phyloP scores from a whole-genome alignment of 2,113 vertebrate genomes.

The Pluvialis apricaria region DNA sequence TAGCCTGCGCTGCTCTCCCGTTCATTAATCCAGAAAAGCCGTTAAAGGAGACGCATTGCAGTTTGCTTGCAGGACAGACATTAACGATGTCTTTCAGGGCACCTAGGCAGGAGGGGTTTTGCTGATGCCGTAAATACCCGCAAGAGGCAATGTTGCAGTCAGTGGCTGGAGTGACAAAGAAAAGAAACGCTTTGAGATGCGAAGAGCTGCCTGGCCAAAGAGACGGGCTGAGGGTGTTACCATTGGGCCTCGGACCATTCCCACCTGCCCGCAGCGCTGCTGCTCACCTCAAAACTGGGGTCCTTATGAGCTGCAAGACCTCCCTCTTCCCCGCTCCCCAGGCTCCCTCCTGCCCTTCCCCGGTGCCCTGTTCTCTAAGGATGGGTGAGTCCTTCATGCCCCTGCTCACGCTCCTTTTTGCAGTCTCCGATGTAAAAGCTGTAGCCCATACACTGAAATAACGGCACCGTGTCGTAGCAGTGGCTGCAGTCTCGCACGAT shows the following conservation, averaged over 20 bases:
- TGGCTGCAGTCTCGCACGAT: rapidly evolving
- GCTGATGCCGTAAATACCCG: not conserved
- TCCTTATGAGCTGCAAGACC: not conserved
- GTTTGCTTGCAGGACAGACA: not conserved
- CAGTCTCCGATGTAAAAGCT: not conserved
- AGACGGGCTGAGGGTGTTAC: not conserved
- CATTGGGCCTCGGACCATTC: not conserved
- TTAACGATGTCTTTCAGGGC: not conserved
- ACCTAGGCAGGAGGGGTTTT: not conserved
- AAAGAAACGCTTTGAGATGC: conserved; percentile 43
- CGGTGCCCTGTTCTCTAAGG: not conserved
- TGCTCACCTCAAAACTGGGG: not conserved
- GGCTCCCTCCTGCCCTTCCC: not conserved
- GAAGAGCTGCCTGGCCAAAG: conserved; percentile 23
- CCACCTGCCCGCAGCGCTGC: not conserved
- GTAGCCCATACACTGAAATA: rapidly evolving
- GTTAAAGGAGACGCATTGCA: not conserved
- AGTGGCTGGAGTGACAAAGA: conserved; percentile 24
- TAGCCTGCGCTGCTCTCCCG: not conserved
- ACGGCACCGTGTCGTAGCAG: rapidly evolving
- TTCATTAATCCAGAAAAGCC: not conserved
- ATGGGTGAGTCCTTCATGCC: rapidly evolving
- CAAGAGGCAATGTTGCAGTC: not conserved
- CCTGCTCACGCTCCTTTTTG: not conserved
- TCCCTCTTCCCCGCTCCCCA: not conserved